Base-by-base conservation (phyloP, 2,113 vertebrate species). In the Romanogobio albipinnatus region DNA sequence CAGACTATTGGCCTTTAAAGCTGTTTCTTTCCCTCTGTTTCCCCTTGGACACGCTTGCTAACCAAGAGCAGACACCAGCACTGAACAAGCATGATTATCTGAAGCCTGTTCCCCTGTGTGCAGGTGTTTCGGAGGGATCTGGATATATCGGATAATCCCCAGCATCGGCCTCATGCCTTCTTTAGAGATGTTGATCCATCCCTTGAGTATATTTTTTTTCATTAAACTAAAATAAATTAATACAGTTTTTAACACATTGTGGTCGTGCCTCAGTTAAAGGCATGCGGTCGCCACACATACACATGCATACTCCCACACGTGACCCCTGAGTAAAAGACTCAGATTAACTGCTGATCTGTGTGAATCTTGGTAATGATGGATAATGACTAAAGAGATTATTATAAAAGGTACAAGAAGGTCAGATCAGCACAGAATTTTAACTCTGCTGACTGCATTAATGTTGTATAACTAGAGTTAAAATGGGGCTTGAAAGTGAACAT, bases 61-160 rank as follows among this genome's bases (percentile, higher is more conserved):
- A 93, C 90, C 92, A 93, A 92, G 91, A 92, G 93, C 90, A 73
- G 90, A 92, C 90, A 91, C 87, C 90, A 87, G 91, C 90, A 90
- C 91, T 92, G 91, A 93, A 90, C 91, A 92, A 94, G 92, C 92
- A 92, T 88, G 92, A 93, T 93, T 92, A 92, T 93, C 90, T 92
- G 85, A 83, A 51, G 86, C 84, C 91, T 88, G 90, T 92, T 92
- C 92, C 92, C 91, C 90, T 76, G 87, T 89, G 91, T 81, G 89
- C 90, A 89, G 90, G 91, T 53, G 53, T 82, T 82, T 58, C 71
- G 33, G 29, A 82, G 64, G 29, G 64, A 93, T 92, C 90, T 87
- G 90, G 90, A 92, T 90, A 87, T 90, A 92, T 92, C 87, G 86
- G 88, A 88, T 92, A 91, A 93, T 93, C 93, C 92, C 51, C 33